phyloP scores from a whole-genome alignment of 2,113 vertebrate genomes.

The Brachypteracias leptosomus region DNA sequence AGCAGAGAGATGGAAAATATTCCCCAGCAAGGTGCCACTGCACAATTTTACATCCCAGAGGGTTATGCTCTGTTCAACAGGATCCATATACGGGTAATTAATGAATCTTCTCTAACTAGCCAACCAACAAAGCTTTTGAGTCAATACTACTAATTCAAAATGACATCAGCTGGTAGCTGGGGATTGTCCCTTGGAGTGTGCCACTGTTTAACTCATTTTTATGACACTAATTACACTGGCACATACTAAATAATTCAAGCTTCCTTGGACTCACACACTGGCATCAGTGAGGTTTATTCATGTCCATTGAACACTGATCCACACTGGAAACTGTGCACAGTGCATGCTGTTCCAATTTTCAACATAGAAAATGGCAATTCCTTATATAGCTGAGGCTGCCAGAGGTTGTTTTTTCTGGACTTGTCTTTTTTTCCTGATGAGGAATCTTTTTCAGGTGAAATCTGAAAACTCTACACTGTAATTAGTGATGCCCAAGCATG shows the following conservation, averaged over 20 bases:
- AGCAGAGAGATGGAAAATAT: not conserved
- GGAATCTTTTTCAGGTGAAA: not conserved
- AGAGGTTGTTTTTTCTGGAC: not conserved
- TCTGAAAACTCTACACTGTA: not conserved
- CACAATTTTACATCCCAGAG: not conserved
- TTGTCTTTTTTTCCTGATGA: not conserved
- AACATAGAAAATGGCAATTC: not conserved
- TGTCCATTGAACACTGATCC: not conserved
- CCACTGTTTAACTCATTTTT: not conserved
- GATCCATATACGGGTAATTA: not conserved
- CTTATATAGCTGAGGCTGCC: not conserved
- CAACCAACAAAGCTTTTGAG: not conserved
- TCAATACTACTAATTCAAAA: constrained; percentile 8
- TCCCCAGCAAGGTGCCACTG: not conserved
- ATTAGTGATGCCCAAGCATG: not conserved
- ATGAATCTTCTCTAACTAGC: constrained; percentile 6
- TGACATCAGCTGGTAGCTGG: constrained; percentile 2
- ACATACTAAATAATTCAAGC: constrained; percentile 36
- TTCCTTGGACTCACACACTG: not conserved
- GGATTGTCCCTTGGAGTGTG: not conserved
- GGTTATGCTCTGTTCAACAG: not conserved
- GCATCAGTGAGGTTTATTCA: not conserved
- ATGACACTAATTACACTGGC: not conserved
- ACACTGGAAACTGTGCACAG: not conserved
- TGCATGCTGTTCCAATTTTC: not conserved